These are phyloP conservation scores for Boloria euphrosyne DNA, from an alignment of 2,888 invertebrate genomes.

Conservation along the genomic window DNA sequence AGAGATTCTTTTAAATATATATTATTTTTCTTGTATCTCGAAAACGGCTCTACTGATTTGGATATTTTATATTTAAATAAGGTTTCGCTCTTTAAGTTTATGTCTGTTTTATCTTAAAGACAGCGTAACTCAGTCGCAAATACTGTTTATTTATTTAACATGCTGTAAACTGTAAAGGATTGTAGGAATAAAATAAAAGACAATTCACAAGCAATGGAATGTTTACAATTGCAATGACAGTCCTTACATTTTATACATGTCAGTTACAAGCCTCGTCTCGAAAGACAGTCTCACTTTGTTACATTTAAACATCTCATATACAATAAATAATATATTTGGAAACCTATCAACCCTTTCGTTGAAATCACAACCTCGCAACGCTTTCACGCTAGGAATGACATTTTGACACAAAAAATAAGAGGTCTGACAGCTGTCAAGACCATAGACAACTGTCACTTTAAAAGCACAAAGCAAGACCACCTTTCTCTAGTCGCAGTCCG, in stretches of 20 bases:
- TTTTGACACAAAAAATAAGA: slow-evolving; percentile 23
- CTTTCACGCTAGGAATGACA: slow-evolving; percentile 34
- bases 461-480: slow-evolving; percentile 55
- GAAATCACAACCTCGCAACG: slow-evolving; percentile 55
- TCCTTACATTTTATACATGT: slow-evolving; percentile 63
- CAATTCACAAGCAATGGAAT: slow-evolving; percentile 77
- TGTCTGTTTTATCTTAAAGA: too few species aligned
- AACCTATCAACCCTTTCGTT: slow-evolving; percentile 45
- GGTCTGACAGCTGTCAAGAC: slow-evolving; percentile 29
- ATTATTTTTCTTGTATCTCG: too few species aligned
- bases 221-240: slow-evolving; percentile 77
- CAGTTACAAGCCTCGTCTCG: slow-evolving; percentile 56
- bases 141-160: background rate
- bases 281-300: slow-evolving; percentile 58
- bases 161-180: too few species aligned
- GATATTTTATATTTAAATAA: too few species aligned
- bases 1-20: too few species aligned
- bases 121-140: too few species aligned
- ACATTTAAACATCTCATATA: slow-evolving; percentile 23
- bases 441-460: slow-evolving; percentile 19
- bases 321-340: slow-evolving; percentile 34
- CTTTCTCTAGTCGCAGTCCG: slow-evolving; percentile 53
- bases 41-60: too few species aligned
- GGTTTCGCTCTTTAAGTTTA: too few species aligned
- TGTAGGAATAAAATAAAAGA: slow-evolving; percentile 60